Conservation (phyloP, 2,888 invertebrate species). For the Pammene aurita region DNA sequence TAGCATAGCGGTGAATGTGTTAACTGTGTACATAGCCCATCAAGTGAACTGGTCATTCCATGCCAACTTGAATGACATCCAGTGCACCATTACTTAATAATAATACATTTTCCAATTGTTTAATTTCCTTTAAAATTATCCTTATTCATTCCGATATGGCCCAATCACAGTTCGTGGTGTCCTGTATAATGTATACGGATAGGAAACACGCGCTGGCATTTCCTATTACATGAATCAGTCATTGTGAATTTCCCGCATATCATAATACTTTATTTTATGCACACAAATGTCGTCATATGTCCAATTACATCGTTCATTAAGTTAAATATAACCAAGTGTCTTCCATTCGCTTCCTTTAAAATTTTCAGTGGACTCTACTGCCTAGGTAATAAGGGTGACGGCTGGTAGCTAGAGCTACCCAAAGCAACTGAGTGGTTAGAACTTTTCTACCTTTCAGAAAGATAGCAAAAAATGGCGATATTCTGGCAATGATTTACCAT, state of each 20-base stretch:
- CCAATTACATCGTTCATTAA: not conserved
- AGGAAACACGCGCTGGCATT: not conserved
- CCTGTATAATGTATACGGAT: not conserved
- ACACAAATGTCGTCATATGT: not conserved
- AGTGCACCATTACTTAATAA: slow-evolving; percentile 30
- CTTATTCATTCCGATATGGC: slow-evolving; percentile 38
- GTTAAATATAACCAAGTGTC: not conserved
- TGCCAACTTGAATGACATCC: slow-evolving; percentile 6
- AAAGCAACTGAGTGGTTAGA: too few species aligned
- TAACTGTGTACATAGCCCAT: too few species aligned
- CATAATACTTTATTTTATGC: not conserved
- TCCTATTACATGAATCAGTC: not conserved
- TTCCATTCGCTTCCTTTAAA: too few species aligned
- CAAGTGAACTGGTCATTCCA: not conserved
- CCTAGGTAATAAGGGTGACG: too few species aligned
- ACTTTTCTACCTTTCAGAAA: too few species aligned
- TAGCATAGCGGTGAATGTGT: too few species aligned
- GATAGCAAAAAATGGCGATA: not conserved
- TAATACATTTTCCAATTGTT: slow-evolving; percentile 32
- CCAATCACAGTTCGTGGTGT: slow-evolving; percentile 29
- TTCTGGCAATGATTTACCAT: not conserved
- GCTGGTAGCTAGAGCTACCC: too few species aligned
- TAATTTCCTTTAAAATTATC: slow-evolving; percentile 35
- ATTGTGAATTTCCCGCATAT: not conserved
- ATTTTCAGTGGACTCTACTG: too few species aligned